These are phyloP conservation scores for Musca domestica DNA, from an alignment of 1,140 invertebrate species.

Conservation along the genomic window DNA sequence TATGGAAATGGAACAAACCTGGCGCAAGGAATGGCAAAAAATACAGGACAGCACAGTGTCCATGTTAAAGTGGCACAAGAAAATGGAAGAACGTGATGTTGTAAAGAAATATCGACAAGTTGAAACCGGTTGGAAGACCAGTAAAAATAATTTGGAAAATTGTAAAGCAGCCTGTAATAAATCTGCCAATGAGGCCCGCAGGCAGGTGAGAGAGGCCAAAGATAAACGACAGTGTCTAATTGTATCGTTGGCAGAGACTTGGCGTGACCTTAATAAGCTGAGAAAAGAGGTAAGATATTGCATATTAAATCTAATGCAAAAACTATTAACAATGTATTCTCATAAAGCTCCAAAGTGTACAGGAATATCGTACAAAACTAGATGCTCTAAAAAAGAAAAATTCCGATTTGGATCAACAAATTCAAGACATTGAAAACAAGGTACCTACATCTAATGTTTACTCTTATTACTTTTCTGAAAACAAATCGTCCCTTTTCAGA, in stretches of 20 bases:
- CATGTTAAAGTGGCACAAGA: not conserved
- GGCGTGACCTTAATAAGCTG: too few relatives aligned
- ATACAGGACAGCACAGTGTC: not conserved
- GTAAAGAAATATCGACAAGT: not conserved
- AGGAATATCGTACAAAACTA: too few relatives aligned
- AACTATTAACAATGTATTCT: too few relatives aligned
- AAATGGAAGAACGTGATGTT: not conserved
- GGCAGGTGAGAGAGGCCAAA: not conserved
- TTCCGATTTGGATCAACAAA: too few relatives aligned
- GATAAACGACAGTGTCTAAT: not conserved
- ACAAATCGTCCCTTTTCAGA: too few relatives aligned
- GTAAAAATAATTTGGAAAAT: not conserved
- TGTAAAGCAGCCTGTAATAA: too few relatives aligned
- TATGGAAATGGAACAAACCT: slow-evolving; percentile 12
- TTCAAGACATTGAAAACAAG: too few relatives aligned
- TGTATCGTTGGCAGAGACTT: not conserved
- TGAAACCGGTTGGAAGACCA: not conserved
- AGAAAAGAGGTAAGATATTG: not conserved
- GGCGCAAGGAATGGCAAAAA: not conserved
- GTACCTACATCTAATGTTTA: too few relatives aligned
- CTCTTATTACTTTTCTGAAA: too few relatives aligned
- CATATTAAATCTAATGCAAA: not conserved
- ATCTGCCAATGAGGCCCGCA: not conserved
- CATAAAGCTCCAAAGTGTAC: too few relatives aligned
- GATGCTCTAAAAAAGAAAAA: too few relatives aligned